phyloP scores from a whole-genome alignment of 2,797 vertebrate species.

The Sarcophilus harrisii region DNA sequence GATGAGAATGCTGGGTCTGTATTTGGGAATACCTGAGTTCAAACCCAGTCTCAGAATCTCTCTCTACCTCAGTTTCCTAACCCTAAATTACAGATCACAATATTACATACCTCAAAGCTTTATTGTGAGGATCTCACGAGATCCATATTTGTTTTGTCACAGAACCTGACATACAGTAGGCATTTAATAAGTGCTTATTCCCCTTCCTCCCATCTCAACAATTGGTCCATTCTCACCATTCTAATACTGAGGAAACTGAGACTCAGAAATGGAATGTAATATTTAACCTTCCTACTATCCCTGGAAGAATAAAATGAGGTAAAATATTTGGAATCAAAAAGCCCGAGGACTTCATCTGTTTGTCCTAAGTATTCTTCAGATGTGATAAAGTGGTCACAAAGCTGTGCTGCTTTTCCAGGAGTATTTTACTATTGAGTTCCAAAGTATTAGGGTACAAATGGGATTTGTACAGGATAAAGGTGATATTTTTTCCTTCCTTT shows the following conservation, averaged over 20 bases:
- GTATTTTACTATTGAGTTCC: neutral
- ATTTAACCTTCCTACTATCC: neutral
- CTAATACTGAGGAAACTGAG: neutral
- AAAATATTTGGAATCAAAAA: neutral
- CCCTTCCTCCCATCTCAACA: neutral
- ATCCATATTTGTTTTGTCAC: neutral
- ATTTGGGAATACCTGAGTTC: neutral
- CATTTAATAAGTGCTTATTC: neutral
- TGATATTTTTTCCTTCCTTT: neutral
- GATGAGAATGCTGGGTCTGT: neutral
- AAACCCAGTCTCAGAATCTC: neutral
- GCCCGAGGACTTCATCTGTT: neutral
- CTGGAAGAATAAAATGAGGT: neutral
- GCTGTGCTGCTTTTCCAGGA: neutral
- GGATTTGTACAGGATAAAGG: neutral
- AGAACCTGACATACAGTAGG: neutral
- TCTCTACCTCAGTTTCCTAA: neutral
- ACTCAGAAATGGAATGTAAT: neutral
- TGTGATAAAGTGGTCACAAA: neutral
- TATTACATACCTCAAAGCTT: neutral
- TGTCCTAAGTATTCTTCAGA: neutral
- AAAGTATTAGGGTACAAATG: neutral
- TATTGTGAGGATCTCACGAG: neutral
- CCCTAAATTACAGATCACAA: neutral
- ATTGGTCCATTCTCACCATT: neutral